phyloP scores from a whole-genome alignment of 2,888 invertebrate species.

The Xylocampa areola region DNA sequence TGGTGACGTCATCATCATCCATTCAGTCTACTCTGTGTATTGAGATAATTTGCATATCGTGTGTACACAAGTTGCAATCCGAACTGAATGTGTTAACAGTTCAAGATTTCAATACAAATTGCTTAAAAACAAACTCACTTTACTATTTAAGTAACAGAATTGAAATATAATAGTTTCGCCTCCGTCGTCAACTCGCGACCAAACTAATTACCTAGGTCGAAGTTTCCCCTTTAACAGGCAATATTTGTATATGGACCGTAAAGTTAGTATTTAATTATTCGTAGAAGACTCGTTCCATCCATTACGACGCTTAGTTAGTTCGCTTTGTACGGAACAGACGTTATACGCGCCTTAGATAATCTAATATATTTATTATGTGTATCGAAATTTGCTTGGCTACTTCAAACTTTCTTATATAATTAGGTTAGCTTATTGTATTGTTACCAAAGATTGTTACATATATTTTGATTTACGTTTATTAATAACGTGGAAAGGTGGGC shows the following conservation, averaged over 20 bases:
- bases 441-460: background rate
- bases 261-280: constrained; percentile 58
- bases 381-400: constrained; percentile 15
- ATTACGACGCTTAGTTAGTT: constrained; percentile 54
- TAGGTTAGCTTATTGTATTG: constrained; percentile 4
- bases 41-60: no score
- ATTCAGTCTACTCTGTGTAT: no score
- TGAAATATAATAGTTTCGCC: constrained; percentile 14
- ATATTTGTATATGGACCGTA: constrained; percentile 43
- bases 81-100: constrained; percentile 13
- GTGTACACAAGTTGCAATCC: constrained; percentile 2
- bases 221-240: constrained; percentile 31
- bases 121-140: constrained; percentile 11
- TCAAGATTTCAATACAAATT: constrained; percentile 25
- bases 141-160: constrained; percentile 14
- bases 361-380: constrained; percentile 32
- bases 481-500: no score
- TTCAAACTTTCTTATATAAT: constrained; percentile 26
- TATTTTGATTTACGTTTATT: no score
- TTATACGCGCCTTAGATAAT: constrained; percentile 26
- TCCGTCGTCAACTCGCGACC: background rate
- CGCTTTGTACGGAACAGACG: constrained; percentile 19
- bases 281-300: constrained; percentile 40
- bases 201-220: constrained; percentile 31
- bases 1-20: no score